Conservation (phyloP, 1,140 invertebrate species). For the Alviniconcha marisindica region DNA sequence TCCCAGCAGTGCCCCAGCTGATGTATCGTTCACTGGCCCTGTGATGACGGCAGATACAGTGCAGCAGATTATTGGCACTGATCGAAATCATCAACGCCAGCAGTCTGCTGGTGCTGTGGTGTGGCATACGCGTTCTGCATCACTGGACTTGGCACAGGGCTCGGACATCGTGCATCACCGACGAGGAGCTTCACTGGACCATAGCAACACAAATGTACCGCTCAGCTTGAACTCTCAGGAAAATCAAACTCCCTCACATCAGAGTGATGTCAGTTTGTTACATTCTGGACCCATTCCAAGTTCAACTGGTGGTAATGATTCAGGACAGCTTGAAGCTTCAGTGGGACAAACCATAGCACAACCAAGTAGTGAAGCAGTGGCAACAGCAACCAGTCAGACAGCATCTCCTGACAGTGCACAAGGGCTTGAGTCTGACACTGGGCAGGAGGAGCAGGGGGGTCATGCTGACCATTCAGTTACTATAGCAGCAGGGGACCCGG, state of each 20-base stretch:
- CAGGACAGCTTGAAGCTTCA: background rate
- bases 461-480: background rate
- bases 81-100: constrained; percentile 17
- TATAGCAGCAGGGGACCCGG: background rate
- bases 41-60: constrained; percentile 30
- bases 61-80: constrained; percentile 26
- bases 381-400: background rate
- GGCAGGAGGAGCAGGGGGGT: too few relatives aligned
- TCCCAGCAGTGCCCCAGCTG: constrained; percentile 39
- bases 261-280: background rate
- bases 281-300: background rate
- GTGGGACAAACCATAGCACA: background rate
- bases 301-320: background rate
- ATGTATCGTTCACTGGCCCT: constrained; percentile 57
- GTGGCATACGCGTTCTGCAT: constrained; percentile 19
- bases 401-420: background rate
- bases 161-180: constrained; percentile 15
- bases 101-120: background rate
- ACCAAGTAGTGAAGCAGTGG: background rate
- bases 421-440: background rate
- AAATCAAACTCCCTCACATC: background rate
- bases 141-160: constrained; percentile 26
- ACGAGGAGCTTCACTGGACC: constrained; percentile 27
- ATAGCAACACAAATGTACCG: background rate
- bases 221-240: background rate